A percentile compares a stretch with the other conserved stretches of the same genome.
These are phyloP conservation scores for Ormyrus nitidulus DNA, from an alignment of 2,888 invertebrate genomes.

Conservation along the genomic window DNA sequence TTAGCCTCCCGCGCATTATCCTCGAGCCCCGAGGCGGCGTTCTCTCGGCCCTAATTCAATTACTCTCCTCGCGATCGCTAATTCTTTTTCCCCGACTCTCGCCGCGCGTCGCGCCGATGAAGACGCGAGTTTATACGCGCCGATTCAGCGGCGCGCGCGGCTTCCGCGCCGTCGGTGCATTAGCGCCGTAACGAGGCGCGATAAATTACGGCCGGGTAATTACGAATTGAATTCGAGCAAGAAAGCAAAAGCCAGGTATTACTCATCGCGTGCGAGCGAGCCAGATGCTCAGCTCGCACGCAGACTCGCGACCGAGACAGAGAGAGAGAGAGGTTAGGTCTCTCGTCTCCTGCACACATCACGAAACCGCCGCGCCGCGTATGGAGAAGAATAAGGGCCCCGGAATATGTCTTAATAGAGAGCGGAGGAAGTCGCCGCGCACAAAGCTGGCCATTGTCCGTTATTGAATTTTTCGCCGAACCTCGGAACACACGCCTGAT, in stretches of 20 bases:
- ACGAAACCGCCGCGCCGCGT: too few relatives aligned
- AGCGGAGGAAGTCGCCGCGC: background rate
- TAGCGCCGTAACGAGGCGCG: conserved; percentile 30
- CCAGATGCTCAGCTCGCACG: background rate
- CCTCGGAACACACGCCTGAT: too few relatives aligned
- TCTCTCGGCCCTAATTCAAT: conserved; percentile 61
- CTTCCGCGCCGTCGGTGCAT: background rate
- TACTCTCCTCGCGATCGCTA: conserved; percentile 55
- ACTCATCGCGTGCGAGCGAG: background rate
- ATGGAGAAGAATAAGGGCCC: too few relatives aligned
- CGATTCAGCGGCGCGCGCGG: too few relatives aligned
- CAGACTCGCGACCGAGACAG: background rate
- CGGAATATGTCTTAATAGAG: background rate
- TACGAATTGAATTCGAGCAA: background rate
- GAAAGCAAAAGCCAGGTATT: background rate
- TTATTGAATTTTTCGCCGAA: too few relatives aligned
- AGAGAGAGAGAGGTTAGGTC: background rate
- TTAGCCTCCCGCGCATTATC: conserved; percentile 41
- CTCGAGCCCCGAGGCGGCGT: conserved; percentile 58
- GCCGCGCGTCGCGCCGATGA: too few relatives aligned
- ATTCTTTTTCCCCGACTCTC: background rate
- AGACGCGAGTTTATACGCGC: too few relatives aligned
- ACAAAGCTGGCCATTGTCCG: too few relatives aligned
- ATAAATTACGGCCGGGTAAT: conserved; percentile 36
- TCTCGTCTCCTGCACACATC: too few relatives aligned